Percentiles rank a stretch among this genome's conserved stretches.
These are phyloP conservation scores for Parnassius smintheus DNA, from an alignment of 2,888 invertebrate genomes.

Conservation along the genomic window DNA sequence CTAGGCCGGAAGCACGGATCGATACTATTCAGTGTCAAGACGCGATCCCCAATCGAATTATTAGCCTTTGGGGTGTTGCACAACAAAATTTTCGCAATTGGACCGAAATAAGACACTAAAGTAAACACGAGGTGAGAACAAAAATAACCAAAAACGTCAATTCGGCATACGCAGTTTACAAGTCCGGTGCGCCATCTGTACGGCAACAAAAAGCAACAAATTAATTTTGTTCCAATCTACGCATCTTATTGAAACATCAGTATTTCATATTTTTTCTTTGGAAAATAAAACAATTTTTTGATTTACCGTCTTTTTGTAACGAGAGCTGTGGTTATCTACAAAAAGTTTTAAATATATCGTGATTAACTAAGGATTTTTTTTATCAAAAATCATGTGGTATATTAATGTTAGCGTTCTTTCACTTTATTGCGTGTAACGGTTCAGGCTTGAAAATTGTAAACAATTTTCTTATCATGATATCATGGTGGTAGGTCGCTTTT, in stretches of 20 bases:
- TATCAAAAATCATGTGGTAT: too few relatives aligned
- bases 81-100: constrained; percentile 74
- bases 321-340: too few relatives aligned
- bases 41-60: constrained; percentile 55
- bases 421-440: constrained; percentile 9
- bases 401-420: too few relatives aligned
- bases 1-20: constrained; percentile 71
- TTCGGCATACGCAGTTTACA: constrained; percentile 79
- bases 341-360: too few relatives aligned
- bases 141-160: constrained; percentile 82
- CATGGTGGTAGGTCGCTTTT: constrained; percentile 1
- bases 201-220: constrained; percentile 61
- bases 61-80: constrained; percentile 65
- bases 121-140: constrained; percentile 82
- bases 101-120: constrained; percentile 79
- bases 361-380: too few relatives aligned
- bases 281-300: constrained; percentile 19
- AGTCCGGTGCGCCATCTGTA: constrained; percentile 77
- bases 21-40: constrained; percentile 59
- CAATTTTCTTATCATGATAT: constrained; percentile 18
- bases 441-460: constrained; percentile 2
- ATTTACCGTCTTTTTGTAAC: too few relatives aligned
- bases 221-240: constrained; percentile 46
- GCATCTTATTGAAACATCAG: constrained; percentile 30
- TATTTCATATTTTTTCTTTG: constrained; percentile 15